phyloP scores from a whole-genome alignment of 2,113 vertebrate species.

The human (Homo sapiens) region DNA sequence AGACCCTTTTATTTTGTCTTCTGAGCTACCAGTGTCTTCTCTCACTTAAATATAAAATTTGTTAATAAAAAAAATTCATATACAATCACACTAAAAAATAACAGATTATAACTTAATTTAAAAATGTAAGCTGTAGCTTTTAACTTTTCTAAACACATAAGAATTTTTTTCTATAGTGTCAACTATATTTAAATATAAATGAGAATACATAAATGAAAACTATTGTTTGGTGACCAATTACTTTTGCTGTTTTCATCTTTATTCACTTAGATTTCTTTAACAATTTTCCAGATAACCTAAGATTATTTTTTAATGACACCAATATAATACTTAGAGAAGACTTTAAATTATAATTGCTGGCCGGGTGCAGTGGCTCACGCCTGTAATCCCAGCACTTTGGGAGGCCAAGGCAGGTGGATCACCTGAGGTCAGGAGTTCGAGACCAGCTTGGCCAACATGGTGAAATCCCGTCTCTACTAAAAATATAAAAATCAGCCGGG shows the following conservation, averaged over 20 bases:
- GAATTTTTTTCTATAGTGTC: neutral
- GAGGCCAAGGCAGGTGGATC: no score
- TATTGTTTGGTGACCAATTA: neutral
- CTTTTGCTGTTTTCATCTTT: neutral
- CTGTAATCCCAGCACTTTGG: no score
- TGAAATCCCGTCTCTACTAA: no score
- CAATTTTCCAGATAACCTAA: neutral
- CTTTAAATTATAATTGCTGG: neutral
- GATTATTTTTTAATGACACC: neutral
- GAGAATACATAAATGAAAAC: slow-evolving; percentile 15
- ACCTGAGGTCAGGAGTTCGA: no score
- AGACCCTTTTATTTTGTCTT: slow-evolving; percentile 7
- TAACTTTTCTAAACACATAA: neutral
- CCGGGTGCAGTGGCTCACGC: no score
- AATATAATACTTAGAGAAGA: neutral
- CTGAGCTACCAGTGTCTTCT: neutral
- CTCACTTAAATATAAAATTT: slow-evolving; percentile 3
- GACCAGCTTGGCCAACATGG: no score
- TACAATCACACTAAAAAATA: neutral
- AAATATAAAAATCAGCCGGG: no score
- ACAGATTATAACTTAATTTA: neutral
- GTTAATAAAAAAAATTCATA: neutral
- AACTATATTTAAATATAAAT: neutral
- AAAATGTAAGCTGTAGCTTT: slow-evolving; percentile 34
- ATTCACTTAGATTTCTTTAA: neutral